Base-by-base conservation (phyloP, 2,113 vertebrate species). In the Lutjanus erythropterus region DNA sequence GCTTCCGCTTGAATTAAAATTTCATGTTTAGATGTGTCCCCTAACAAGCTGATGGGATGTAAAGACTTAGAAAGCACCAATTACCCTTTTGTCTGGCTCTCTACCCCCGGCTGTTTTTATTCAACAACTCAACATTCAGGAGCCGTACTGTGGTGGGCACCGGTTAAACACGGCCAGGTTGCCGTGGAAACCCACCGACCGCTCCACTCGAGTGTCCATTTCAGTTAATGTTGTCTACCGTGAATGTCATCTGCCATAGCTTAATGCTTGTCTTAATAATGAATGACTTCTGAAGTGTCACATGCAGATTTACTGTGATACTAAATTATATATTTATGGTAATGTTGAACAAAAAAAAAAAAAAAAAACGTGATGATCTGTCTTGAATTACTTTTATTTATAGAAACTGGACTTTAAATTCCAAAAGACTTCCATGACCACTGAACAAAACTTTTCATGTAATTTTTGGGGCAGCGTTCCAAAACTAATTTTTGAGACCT, bases 161-260 rank as follows among this genome's bases (percentile, higher is more conserved):
- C 73, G 71, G 69, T 80, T 74, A 78, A 86, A 81, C 35, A 69
- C 71, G 73, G 72, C 74, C 41, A 31, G 68, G 91, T 93, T 93
- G 87, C 87, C 87, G 71, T 90, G 86, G 92, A 89, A 92, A 93
- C 87, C n/a, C 59, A 53, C 35, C 23, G 37, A 78, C 66, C 85
- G 61, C 55, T 83, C 49, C 61, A 69, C 82, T 86, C 50, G 75
- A 84, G 59, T 67, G 31, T 56, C 67, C 49, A 46, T 80, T 78
- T 67, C 61, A 60, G 52, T 85, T 71, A 66, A 85, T 84, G 75
- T 61, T 39, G 74, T 80, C 64, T 58, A 14, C 44, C 68, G 42
- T 60, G 61, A 75, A 81, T 86, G 80, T 79, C 75, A 75, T 82
- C 88, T 61, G 75, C 59, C 35, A 58, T n/a, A 64, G 61, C 14